These are phyloP conservation scores for Tricholauxania praeusta DNA, from an alignment of 2,888 invertebrate species.

Conservation along the genomic window DNA sequence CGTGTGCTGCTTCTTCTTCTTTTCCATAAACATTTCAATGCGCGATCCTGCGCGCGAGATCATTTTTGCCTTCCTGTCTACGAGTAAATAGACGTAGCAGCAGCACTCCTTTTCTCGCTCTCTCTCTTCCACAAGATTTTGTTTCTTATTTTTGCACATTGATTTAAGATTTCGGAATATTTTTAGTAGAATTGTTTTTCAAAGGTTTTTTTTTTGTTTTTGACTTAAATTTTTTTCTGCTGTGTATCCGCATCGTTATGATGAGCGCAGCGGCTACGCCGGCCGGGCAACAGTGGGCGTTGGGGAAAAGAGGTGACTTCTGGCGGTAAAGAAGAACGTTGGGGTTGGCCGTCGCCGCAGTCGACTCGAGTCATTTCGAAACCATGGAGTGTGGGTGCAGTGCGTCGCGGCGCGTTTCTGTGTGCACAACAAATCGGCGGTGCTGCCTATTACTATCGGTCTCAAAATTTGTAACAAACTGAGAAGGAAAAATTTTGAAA, in stretches of 20 bases:
- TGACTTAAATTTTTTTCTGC: slow-evolving; percentile 4
- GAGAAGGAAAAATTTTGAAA: no score
- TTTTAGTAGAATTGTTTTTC: slow-evolving; percentile 18
- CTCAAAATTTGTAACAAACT: no score
- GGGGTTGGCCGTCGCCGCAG: slow-evolving; percentile 11
- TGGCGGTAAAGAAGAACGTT: neutral
- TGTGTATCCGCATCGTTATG: neutral
- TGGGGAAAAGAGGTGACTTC: neutral
- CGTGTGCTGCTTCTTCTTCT: neutral
- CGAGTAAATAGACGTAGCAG: no score
- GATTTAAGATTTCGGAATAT: slow-evolving; percentile 4
- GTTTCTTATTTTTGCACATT: neutral
- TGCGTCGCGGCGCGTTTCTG: slow-evolving; percentile 64
- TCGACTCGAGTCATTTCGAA: slow-evolving; percentile 47
- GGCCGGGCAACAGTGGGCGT: slow-evolving; percentile 7
- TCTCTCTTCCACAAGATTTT: neutral
- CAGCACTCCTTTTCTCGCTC: neutral
- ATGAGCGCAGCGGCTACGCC: neutral
- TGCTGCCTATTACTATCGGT: no score
- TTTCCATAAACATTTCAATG: slow-evolving; percentile 4
- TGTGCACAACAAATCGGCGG: slow-evolving; percentile 46
- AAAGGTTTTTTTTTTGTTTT: slow-evolving; percentile 15
- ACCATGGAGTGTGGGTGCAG: slow-evolving; percentile 68
- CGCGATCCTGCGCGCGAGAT: no score
- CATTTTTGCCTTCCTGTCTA: no score